Evolutionary conservation across 64 coral and sea anemone species (phyloP), one percentile per base, ranked within the genome.

Genomic region (Actinia equina): DNA sequence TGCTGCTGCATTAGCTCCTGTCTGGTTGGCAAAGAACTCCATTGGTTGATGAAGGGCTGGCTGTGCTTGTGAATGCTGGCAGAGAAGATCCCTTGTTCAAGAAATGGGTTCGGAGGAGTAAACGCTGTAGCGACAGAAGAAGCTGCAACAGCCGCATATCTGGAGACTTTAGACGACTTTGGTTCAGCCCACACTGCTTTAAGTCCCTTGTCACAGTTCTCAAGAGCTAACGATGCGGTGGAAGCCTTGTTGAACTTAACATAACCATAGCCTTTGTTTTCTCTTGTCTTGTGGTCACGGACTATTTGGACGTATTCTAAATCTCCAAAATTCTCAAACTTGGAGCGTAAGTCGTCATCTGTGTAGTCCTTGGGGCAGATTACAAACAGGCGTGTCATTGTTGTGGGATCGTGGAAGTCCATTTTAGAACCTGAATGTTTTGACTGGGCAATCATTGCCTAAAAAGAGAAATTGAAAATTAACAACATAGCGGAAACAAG

Each of bases 391-490:
- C 97, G 87, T 41, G 91, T 99, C 4, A 99, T 88, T 46, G 93
- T 92, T 78, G 97, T 93, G 20, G 94, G 93, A 71, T 92, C 92
- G 71, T 93, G 94, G 46, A 99, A 95, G 46, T 99, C 97, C 44
- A 83, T 85, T 82, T 99, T 95, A 22, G 90, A 92, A n/a, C 93
- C 97, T 44, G 96, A 94, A 67, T 87, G 57, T 46, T 98, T 98
- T 5, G 97, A 99, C 79, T 99, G 97, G 4, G 97, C 97, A 99
- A 99, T 95, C 97, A 99, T 99, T 22, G 89, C 97, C 97, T 99
- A 41, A 17, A 71, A 74, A 74, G 25, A 30, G 41, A 74, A 37
- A 30, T 6, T 22, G 22, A 74, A 49, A 2, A 49, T 49, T 49
- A 49, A 7, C 45, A 49, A 49, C 45, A 49, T 49, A 49, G 45